These are phyloP conservation scores for Isoperla grammatica DNA, from an alignment of 2,888 invertebrate genomes.

Conservation along the genomic window DNA sequence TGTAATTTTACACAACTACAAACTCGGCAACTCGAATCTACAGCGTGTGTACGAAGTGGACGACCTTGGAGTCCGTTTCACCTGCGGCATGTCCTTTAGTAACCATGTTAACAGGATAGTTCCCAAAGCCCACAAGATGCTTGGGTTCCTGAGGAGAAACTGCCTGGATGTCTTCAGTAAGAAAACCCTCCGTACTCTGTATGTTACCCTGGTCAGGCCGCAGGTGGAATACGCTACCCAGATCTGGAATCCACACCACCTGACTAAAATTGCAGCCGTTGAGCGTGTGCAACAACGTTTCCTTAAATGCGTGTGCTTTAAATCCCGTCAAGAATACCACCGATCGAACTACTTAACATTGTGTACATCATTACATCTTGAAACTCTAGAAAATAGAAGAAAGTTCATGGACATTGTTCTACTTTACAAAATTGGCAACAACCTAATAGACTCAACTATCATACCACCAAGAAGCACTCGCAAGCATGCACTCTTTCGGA, in stretches of 20 bases:
- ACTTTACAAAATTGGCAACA: not conserved
- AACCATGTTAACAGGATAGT: not conserved
- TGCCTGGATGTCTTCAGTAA: not conserved
- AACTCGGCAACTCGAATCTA: not conserved
- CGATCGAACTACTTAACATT: not conserved
- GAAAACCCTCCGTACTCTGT: not conserved
- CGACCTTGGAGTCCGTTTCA: not conserved
- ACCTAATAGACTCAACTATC: no score
- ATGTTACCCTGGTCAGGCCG: not conserved
- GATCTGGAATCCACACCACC: not conserved
- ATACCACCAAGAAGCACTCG: no score
- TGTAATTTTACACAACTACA: not conserved
- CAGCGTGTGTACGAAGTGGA: not conserved
- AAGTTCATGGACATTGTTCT: not conserved
- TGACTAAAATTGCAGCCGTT: not conserved
- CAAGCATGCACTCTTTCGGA: no score
- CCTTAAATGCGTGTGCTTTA: not conserved
- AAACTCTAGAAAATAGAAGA: not conserved
- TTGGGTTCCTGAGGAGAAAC: not conserved
- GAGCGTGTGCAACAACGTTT: not conserved
- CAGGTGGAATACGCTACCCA: not conserved
- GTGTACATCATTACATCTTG: not conserved
- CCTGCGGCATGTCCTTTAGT: not conserved
- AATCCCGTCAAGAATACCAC: not conserved
- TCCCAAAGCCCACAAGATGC: not conserved